These are phyloP conservation scores for Cerastis leucographa DNA, from an alignment of 2,888 invertebrate genomes.

Conservation along the genomic window DNA sequence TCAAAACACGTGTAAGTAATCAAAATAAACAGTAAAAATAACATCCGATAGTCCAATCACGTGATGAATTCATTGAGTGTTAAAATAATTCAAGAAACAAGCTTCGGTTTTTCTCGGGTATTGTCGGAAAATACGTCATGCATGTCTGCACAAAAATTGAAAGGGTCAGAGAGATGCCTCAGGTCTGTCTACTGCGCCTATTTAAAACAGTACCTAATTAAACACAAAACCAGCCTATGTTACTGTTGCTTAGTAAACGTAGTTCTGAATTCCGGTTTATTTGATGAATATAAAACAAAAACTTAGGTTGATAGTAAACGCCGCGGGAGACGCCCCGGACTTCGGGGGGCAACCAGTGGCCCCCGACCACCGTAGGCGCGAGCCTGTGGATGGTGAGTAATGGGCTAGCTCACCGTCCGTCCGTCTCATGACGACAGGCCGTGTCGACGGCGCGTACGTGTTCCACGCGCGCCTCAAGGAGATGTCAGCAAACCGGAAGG, in stretches of 20 bases:
- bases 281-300: neutral
- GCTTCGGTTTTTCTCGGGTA: neutral
- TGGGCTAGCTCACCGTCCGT: no score
- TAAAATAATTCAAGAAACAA: conserved; percentile 6
- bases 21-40: conserved; percentile 38
- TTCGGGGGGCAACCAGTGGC: no score
- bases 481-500: no score
- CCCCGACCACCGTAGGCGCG: no score
- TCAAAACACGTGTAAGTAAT: conserved; percentile 34
- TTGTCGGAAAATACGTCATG: neutral
- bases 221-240: neutral
- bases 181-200: neutral
- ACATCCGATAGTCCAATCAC: conserved; percentile 19
- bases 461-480: no score
- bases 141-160: neutral
- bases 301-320: neutral
- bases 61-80: conserved; percentile 19
- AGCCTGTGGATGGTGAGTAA: no score
- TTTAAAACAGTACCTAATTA: neutral
- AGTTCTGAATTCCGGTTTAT: neutral
- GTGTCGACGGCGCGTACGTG: no score
- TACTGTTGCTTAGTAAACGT: neutral
- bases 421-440: no score
- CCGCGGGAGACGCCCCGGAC: no score
- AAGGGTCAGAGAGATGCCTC: neutral